A percentile compares a stretch with the other conserved stretches of the same genome.
These are phyloP conservation scores for Psophia crepitans DNA, from an alignment of 2,113 vertebrate species.

Conservation along the genomic window DNA sequence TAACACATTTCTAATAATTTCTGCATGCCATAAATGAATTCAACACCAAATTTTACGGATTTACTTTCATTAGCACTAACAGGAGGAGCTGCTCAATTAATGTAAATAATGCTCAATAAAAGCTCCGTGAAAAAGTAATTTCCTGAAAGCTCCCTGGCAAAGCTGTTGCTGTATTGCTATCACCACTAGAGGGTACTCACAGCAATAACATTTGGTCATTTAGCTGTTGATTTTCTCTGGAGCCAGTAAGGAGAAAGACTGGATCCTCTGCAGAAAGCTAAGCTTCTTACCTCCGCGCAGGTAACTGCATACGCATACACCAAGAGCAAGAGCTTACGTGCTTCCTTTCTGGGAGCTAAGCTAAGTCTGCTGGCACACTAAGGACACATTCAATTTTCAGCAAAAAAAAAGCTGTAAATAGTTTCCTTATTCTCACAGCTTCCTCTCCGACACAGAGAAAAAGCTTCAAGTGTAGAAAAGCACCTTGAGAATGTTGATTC, in stretches of 20 bases:
- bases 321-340: background rate
- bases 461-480: background rate
- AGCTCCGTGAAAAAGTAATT: background rate
- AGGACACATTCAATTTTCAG: background rate
- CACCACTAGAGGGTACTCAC: conserved; percentile 56
- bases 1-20: background rate
- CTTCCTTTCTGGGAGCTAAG: background rate
- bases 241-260: background rate
- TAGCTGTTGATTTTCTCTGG: background rate
- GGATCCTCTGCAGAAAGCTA: background rate
- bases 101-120: background rate
- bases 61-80: background rate
- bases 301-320: background rate
- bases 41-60: background rate
- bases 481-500: background rate
- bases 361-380: background rate
- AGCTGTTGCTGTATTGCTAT: background rate
- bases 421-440: background rate
- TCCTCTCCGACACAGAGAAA: background rate
- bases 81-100: background rate
- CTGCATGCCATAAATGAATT: background rate
- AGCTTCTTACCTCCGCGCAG: conserved; percentile 6
- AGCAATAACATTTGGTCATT: background rate
- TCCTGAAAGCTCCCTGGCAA: background rate
- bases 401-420: background rate